Evolutionary conservation across 1,140 invertebrate species (phyloP), one percentile per base, ranked within the genome.

Genomic region (Calliphora vicina): DNA sequence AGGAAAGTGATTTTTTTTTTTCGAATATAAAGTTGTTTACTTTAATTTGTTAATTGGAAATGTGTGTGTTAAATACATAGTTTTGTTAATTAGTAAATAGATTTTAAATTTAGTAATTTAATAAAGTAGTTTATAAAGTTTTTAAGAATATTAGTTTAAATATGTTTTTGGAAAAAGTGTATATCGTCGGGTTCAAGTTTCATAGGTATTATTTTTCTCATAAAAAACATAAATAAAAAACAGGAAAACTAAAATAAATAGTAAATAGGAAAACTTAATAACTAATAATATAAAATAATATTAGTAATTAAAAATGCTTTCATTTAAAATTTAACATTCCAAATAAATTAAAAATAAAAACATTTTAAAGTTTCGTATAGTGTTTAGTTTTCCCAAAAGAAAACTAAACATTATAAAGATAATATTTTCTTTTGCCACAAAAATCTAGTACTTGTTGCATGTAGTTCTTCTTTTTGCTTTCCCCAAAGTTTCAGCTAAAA

Each of bases 141-240:
- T 43, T 80, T 80, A 71, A 78, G 57, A 13, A 23, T 29, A 43
- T 76, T 78, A n/a, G 25, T 82, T 82, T 78, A 29, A 78, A 57
- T 57, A 26, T 13, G 20, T 74, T 35, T 35, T 73, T 83, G 67
- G 67, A 81, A 87, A 87, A 87, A 89, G 89, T 90, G 88, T 89
- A 87, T 90, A 87, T 90, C 89, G 89, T 90, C 89, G 85, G 89
- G 89, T 90, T 90, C 89, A 90, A 90, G 87, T 89, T 90, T 86
- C 86, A 81, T 84, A 43, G 35, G 6, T 78, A 78, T 81, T 85
- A 43, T 50, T 84, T 8, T 35, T 23, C 50, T 80, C 25, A 83
- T 23, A n/a, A 71, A 61, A 61, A 50, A 29, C 80, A n/a, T 67
- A 20, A 82, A 26, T 23, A 25, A 74, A 81, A 73, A 35, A 73